Conservation (phyloP, 2,113 vertebrate species). For the Oreochromis niloticus region DNA sequence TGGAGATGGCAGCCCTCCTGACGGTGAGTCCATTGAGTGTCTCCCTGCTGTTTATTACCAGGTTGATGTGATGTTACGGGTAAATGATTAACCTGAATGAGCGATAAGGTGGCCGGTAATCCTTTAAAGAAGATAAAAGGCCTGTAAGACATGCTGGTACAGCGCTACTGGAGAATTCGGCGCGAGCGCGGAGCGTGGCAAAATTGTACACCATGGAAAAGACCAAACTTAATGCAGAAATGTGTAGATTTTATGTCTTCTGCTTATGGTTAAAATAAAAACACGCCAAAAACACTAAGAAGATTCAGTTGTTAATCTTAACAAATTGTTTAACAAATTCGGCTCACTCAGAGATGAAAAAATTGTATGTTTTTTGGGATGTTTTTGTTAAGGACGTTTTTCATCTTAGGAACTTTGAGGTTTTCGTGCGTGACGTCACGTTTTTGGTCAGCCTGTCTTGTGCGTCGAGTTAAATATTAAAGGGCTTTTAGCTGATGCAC, state of each 20-base stretch:
- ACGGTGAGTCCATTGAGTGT: conserved; percentile 65
- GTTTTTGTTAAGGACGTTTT: not conserved
- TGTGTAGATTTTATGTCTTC: not conserved
- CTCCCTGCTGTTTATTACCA: not conserved
- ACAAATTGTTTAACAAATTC: not conserved
- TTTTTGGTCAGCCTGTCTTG: not conserved
- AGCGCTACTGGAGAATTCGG: not conserved
- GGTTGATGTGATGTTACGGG: not conserved
- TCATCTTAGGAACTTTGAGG: not conserved
- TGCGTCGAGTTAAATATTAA: not conserved
- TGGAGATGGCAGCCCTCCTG: conserved; percentile 70
- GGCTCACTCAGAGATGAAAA: fast-evolving
- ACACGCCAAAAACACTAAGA: fast-evolving
- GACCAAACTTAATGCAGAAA: not conserved
- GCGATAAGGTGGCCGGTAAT: not conserved
- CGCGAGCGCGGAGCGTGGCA: not conserved
- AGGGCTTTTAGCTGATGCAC: not conserved
- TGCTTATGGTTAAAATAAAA: not conserved
- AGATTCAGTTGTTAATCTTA: fast-evolving
- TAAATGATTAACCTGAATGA: conserved; percentile 33
- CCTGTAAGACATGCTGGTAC: not conserved
- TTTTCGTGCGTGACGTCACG: not conserved
- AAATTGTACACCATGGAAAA: not conserved
- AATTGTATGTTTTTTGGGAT: not conserved
- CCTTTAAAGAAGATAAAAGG: not conserved